Evolutionary conservation across 2,888 invertebrate genomes (phyloP).

Genomic region (Drosophila pegasa): DNA sequence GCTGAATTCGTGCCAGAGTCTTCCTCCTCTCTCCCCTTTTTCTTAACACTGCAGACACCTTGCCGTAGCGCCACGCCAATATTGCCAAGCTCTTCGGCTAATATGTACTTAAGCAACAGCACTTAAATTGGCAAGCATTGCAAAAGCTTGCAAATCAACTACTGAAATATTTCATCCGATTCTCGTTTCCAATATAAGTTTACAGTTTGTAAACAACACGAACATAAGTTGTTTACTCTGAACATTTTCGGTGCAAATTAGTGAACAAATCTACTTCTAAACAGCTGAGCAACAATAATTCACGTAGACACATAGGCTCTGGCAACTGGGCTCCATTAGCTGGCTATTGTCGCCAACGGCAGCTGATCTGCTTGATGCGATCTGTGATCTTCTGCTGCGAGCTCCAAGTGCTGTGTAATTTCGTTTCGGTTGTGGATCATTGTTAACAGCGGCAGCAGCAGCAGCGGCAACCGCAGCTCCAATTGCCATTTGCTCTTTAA

Average conservation of each 20-base stretch:
- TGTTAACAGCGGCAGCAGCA: slow-evolving; percentile 10
- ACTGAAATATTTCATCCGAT: neutral
- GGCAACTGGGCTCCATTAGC: slow-evolving; percentile 25
- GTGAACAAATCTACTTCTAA: slow-evolving; percentile 52
- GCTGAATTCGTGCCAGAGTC: neutral
- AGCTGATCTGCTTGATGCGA: slow-evolving; percentile 27
- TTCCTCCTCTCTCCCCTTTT: neutral
- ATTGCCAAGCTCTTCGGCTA: neutral
- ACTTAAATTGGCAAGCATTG: neutral
- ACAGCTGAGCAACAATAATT: slow-evolving; percentile 23
- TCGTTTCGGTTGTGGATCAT: slow-evolving; percentile 16
- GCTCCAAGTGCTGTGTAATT: slow-evolving; percentile 12
- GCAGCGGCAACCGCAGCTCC: slow-evolving; percentile 2
- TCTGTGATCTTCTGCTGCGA: slow-evolving; percentile 13
- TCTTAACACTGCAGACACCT: neutral
- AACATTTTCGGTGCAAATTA: slow-evolving; percentile 22
- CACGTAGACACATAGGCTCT: slow-evolving; percentile 14
- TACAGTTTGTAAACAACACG: neutral
- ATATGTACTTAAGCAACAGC: neutral
- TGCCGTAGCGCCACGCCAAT: neutral
- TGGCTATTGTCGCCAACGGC: slow-evolving; percentile 5
- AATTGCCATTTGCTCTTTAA: slow-evolving; percentile 31
- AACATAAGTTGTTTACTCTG: neutral
- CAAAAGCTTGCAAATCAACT: neutral
- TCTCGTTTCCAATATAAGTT: neutral